Evolutionary conservation across 1,140 invertebrate species (phyloP).

Genomic region (Gryllus bimaculatus): DNA sequence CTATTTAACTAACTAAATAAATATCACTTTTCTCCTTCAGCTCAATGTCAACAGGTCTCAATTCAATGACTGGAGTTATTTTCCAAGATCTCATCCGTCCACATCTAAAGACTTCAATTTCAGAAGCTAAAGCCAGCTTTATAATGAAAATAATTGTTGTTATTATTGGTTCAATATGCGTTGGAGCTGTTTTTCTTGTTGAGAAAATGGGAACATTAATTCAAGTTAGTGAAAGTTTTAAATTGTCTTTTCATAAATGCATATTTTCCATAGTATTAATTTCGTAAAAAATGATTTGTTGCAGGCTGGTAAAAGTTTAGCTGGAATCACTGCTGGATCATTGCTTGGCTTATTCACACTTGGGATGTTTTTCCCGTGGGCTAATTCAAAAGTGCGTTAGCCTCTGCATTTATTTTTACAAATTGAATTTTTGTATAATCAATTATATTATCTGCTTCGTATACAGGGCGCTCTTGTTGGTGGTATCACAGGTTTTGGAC

Average conservation of each 20-base stretch:
- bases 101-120: slow-evolving; percentile 45
- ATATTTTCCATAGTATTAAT: background rate
- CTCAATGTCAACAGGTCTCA: slow-evolving; percentile 68
- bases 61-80: slow-evolving; percentile 71
- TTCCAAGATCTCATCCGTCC: slow-evolving; percentile 70
- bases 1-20: too few relatives aligned
- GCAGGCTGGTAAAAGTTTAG: slow-evolving; percentile 51
- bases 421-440: background rate
- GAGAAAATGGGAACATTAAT: slow-evolving; percentile 59
- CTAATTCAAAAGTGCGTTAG: slow-evolving; percentile 51
- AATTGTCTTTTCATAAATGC: background rate
- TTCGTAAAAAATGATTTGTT: slow-evolving; percentile 7
- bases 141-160: slow-evolving; percentile 59
- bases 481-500: slow-evolving; percentile 51
- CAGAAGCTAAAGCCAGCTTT: slow-evolving; percentile 49
- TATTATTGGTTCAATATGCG: slow-evolving; percentile 50
- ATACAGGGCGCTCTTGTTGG: slow-evolving; percentile 68
- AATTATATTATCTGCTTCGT: background rate
- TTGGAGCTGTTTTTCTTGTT: slow-evolving; percentile 54
- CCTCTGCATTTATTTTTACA: too few relatives aligned
- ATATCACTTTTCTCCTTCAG: slow-evolving; percentile 36
- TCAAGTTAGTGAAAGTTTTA: slow-evolving; percentile 35
- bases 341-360: slow-evolving; percentile 66
- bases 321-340: slow-evolving; percentile 61
- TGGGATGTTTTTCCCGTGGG: slow-evolving; percentile 65